Evolutionary conservation across 53 echinoderm and acorn worm species (phyloP).

Genomic region (Holothuria leucospilota): DNA sequence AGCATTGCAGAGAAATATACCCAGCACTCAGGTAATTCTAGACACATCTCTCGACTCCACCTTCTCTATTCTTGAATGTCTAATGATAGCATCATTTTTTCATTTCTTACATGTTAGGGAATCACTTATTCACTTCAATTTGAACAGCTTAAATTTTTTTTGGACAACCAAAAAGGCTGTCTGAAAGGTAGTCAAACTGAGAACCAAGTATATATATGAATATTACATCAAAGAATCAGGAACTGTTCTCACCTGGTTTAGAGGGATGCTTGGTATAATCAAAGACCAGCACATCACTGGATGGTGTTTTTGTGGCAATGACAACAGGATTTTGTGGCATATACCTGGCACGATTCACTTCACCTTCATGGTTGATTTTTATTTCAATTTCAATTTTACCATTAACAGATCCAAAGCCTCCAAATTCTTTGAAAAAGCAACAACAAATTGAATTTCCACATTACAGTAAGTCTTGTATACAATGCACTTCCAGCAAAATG

Average conservation of each 20-base stretch:
- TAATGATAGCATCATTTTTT: too few species aligned
- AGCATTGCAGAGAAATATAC: too few species aligned
- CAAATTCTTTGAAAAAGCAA: constrained; percentile 81
- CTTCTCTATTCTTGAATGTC: too few species aligned
- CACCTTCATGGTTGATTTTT: constrained; percentile 99
- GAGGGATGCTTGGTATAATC: constrained; percentile 99
- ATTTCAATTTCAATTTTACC: constrained; percentile 99
- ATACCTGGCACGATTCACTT: constrained; percentile 97
- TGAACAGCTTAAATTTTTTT: too few species aligned
- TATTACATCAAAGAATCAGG: too few species aligned
- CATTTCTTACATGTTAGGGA: too few species aligned
- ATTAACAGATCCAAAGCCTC: constrained; percentile 98
- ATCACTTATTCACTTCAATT: too few species aligned
- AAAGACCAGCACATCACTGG: constrained; percentile 98
- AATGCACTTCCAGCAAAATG: not conserved
- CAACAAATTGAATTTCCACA: not conserved
- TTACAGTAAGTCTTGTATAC: not conserved
- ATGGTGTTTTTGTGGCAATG: constrained; percentile 99
- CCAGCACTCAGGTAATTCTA: too few species aligned
- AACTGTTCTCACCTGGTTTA: constrained; percentile 84
- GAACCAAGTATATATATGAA: too few species aligned
- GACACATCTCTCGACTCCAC: too few species aligned
- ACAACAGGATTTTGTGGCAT: constrained; percentile 98
- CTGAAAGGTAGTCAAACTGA: too few species aligned
- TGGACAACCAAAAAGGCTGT: too few species aligned